phyloP scores from a whole-genome alignment of 64 coral and sea anemone genomes.

The Actinia equina region DNA sequence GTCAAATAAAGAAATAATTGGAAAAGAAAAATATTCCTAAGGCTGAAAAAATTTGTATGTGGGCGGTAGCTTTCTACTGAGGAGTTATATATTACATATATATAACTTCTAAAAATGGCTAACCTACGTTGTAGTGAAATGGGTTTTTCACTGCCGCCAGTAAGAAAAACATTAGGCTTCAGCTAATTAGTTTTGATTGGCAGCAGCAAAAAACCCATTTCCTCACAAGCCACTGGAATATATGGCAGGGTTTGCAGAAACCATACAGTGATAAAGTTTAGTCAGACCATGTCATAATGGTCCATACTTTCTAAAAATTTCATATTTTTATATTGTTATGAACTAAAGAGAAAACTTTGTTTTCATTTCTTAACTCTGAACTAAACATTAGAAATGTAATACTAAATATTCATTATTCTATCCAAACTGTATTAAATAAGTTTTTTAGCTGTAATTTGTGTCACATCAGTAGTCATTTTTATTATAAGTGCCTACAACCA shows the following conservation, averaged over 20 bases:
- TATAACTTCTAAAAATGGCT: conserved; percentile 22
- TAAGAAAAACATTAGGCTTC: not conserved
- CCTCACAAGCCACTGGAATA: conserved; percentile 9
- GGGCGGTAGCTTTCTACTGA: no score
- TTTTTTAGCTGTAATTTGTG: not conserved
- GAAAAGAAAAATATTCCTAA: no score
- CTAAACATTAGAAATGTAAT: not conserved
- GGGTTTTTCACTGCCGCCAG: conserved; percentile 20
- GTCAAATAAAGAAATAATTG: no score
- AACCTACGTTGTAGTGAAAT: not conserved
- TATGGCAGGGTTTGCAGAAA: no score
- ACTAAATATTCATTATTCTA: conserved; percentile 11
- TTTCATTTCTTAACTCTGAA: no score
- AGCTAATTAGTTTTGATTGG: conserved; percentile 24
- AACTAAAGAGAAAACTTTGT: no score
- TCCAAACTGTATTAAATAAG: not conserved
- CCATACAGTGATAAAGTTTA: not conserved
- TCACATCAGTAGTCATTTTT: not conserved
- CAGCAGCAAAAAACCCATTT: conserved; percentile 7
- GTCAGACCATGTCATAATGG: conserved; percentile 14
- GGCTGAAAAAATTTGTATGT: no score
- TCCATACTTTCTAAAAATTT: not conserved
- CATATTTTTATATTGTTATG: not conserved
- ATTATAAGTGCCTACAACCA: no score
- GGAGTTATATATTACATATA: not conserved